A percentile compares a stretch with the other conserved stretches of the same genome.
Evolutionary conservation across 2,888 invertebrate species (phyloP).

Genomic region (Drosophila pegasa): DNA sequence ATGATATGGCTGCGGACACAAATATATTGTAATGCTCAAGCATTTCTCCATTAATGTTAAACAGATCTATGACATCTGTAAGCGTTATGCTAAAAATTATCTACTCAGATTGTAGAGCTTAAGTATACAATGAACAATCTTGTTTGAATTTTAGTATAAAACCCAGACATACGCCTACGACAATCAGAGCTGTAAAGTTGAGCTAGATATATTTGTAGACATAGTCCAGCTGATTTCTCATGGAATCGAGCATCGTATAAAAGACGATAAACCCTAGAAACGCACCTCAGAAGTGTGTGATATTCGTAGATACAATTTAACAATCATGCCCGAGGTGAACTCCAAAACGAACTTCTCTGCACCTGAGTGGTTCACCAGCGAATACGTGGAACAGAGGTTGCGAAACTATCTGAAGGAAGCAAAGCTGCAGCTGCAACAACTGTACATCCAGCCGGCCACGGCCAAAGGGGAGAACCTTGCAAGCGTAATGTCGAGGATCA

Average conservation of each 20-base stretch:
- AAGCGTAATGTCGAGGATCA: slow-evolving; percentile 68
- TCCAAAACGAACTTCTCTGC: slow-evolving; percentile 7
- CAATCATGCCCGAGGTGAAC: slow-evolving; percentile 27
- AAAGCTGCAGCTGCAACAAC: slow-evolving; percentile 30
- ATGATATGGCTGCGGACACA: too few relatives aligned
- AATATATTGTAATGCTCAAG: too few relatives aligned
- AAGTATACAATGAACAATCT: slow-evolving; percentile 15
- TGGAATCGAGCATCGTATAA: slow-evolving; percentile 17
- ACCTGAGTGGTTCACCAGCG: slow-evolving; percentile 57
- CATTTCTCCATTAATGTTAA: too few relatives aligned
- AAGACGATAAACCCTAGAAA: not conserved
- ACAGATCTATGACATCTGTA: too few relatives aligned
- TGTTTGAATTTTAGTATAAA: slow-evolving; percentile 18
- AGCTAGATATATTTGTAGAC: slow-evolving; percentile 4
- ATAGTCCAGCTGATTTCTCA: slow-evolving; percentile 5
- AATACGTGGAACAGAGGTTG: slow-evolving; percentile 54
- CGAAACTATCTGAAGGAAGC: slow-evolving; percentile 40
- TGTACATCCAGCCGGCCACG: slow-evolving; percentile 57
- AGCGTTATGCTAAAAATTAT: too few relatives aligned
- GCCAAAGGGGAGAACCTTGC: slow-evolving; percentile 71
- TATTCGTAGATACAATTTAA: not conserved
- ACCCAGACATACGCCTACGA: not conserved
- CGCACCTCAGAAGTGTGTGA: slow-evolving; percentile 9
- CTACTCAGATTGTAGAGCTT: not conserved
- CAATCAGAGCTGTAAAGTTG: slow-evolving; percentile 8